phyloP scores from a whole-genome alignment of 1,140 invertebrate genomes.

The Cotesia vestalis region DNA sequence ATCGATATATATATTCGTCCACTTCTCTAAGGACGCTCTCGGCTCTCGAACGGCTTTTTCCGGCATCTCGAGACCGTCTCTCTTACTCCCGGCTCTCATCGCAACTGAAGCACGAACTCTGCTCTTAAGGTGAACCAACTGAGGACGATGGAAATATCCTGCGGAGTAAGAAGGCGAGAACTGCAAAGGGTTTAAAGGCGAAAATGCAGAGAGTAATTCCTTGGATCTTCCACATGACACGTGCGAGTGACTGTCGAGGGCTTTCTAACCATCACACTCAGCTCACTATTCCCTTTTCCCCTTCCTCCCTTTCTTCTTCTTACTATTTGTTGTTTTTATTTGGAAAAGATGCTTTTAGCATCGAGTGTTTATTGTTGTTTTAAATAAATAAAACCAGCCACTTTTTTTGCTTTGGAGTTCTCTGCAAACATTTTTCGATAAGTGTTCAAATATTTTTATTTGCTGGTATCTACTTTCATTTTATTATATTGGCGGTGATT shows the following conservation, averaged over 20 bases:
- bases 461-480: too few relatives aligned
- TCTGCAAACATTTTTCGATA: too few relatives aligned
- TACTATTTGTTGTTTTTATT: conserved; percentile 16
- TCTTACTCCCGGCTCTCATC: background rate
- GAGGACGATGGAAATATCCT: background rate
- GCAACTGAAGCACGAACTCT: background rate
- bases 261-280: conserved; percentile 18
- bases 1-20: too few relatives aligned
- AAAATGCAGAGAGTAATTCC: conserved; percentile 28
- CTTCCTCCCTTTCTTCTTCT: background rate
- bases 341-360: background rate
- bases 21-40: background rate
- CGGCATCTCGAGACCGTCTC: background rate
- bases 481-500: too few relatives aligned
- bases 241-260: conserved; percentile 35
- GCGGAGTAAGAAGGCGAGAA: background rate
- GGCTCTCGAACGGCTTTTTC: conserved; percentile 2
- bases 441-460: too few relatives aligned
- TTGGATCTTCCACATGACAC: conserved; percentile 33
- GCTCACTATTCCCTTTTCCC: background rate
- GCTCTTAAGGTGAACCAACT: background rate
- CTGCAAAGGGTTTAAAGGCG: conserved; percentile 31
- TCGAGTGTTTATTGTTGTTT: too few relatives aligned
- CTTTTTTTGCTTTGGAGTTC: too few relatives aligned
- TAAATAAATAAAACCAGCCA: too few relatives aligned